phyloP scores from a whole-genome alignment of 2,113 vertebrate genomes.

The Heptranchias perlo region DNA sequence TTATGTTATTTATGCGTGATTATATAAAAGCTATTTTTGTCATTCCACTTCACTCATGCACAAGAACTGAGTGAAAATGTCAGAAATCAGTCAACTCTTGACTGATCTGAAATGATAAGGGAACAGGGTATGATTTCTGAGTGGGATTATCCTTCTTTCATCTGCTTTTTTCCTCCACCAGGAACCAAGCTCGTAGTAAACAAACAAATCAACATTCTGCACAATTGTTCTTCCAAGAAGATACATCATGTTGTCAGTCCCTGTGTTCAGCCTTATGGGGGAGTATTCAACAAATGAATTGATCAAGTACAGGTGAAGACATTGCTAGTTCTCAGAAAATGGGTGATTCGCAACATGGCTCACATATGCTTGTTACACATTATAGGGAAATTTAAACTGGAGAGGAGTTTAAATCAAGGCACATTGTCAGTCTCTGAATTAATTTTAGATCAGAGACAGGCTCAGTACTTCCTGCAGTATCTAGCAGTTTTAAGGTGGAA shows the following conservation, averaged over 20 bases:
- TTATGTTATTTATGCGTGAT: background rate
- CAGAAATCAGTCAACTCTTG: conserved; percentile 1
- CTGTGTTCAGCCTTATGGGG: background rate
- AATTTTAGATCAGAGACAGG: too few relatives aligned
- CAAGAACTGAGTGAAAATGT: too few relatives aligned
- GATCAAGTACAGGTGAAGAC: background rate
- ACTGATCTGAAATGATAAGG: background rate
- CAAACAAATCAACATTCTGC: background rate
- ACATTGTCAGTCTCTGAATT: too few relatives aligned
- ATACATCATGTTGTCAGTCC: background rate
- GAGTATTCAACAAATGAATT: background rate
- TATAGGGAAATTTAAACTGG: background rate
- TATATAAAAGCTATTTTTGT: conserved; percentile 12
- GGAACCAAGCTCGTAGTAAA: background rate
- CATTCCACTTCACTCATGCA: too few relatives aligned
- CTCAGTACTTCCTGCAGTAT: too few relatives aligned
- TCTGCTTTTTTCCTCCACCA: background rate
- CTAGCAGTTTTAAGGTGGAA: background rate
- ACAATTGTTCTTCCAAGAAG: background rate
- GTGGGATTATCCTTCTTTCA: background rate
- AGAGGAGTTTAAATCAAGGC: background rate
- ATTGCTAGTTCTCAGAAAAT: background rate
- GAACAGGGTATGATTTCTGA: background rate
- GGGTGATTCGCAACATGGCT: background rate
- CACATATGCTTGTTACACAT: background rate